A percentile compares a stretch with the other conserved stretches of the same genome.
Evolutionary conservation across 2,113 vertebrate species (phyloP).

Genomic region (Hystrix brachyura): DNA sequence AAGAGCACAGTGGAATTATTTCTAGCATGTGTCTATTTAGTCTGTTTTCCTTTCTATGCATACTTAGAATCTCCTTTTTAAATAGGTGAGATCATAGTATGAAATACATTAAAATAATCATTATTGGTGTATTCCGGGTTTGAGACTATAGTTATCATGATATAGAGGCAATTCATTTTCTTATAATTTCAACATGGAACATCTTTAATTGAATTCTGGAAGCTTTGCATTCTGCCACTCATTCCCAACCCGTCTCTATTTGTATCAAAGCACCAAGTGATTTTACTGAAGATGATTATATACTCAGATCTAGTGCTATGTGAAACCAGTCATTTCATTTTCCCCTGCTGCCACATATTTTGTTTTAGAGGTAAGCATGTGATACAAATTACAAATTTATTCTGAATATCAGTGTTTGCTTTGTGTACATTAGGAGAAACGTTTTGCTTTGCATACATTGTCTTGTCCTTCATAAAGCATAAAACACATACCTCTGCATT

Average conservation of each 20-base stretch:
- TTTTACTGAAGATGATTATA: neutral
- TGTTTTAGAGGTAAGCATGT: neutral
- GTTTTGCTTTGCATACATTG: neutral
- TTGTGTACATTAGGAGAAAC: neutral
- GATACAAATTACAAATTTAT: neutral
- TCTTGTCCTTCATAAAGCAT: neutral
- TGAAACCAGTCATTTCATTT: neutral
- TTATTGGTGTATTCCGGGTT: neutral
- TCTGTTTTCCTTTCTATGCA: neutral
- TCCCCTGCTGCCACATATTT: neutral
- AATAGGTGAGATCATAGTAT: neutral
- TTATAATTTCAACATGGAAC: neutral
- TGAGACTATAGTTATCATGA: neutral
- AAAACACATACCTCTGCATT: neutral
- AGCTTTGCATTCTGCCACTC: neutral
- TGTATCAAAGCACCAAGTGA: neutral
- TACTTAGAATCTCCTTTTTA: neutral
- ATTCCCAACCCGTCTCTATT: neutral
- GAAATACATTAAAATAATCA: conserved; percentile 7
- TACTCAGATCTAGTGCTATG: neutral
- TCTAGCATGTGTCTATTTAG: neutral
- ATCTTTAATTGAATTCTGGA: neutral
- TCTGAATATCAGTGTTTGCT: neutral
- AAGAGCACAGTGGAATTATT: neutral
- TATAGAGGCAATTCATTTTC: neutral